Base-by-base conservation (phyloP, 1,140 invertebrate genomes). In the Metopolophium dirhodum region DNA sequence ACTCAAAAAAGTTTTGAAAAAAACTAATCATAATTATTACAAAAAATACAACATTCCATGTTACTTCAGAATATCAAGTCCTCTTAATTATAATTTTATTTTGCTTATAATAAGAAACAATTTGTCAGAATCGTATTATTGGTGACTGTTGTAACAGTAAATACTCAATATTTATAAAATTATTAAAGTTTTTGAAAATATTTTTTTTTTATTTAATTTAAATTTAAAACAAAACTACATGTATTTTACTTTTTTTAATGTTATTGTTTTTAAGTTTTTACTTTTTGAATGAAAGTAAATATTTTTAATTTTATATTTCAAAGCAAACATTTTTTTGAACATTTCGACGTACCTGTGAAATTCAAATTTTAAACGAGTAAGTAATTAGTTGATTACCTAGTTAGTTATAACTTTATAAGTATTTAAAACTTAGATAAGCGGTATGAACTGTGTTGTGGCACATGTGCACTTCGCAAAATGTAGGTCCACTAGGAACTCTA, bases 381-480 rank as follows among this genome's bases (percentile, higher is more conserved):
- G 3, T 41, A 41, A 41, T 41, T 41, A 41, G 41, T 41, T 41
- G 41, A 41, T 41, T 41, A 41, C 3, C 41, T 57, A 26, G 57
- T 7, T 4, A 68, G 61, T 4, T 14, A 2, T 68, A 14, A 68
- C 3, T n/a, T 77, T n/a, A 77, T n/a, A 35, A 35, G 4, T n/a
- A 77, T 77, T n/a, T 77, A 77, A 18, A 77, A 35, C 18, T n/a
- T n/a, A 77, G 0, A n/a, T n/a, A 6, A n/a, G 1, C 18, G 9
- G 30, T 14, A n/a, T 68, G 14, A 68, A n/a, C 4, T 68, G 11
- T 18, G 30, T 14, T 18, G 3, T 14, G 3, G 0, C 30, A n/a
- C 14, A 68, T 6, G 0, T 6, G 2, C 3, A 6, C 1, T 8
- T 0, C 3, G 2, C 9, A 4, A 68, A 30, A 68, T 68, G 20